Base-by-base conservation (phyloP, 2,888 invertebrate species). In the Caenorhabditis sp. region DNA sequence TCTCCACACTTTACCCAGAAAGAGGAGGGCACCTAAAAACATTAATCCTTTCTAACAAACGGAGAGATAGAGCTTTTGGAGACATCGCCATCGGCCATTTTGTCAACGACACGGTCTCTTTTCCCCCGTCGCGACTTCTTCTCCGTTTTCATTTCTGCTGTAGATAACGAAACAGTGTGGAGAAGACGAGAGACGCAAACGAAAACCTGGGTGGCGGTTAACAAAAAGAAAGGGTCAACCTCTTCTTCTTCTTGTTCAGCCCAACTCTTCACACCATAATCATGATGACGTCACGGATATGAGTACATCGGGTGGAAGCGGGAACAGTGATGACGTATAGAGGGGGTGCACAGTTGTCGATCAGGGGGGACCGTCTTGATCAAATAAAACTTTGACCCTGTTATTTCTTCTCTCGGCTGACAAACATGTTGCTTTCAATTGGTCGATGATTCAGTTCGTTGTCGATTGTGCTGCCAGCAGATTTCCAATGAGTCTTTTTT, bases 61-160 rank as follows among this genome's bases (percentile, higher is more conserved):
- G 41, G 31, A 31, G 26, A 10, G 38, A 22, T 8, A 66, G 66
- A 66, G 66, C 72, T 59, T 51, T 59, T 51, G 24, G 51, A 31
- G 54, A 49, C 66, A 41, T 58, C 80, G 72, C 66, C 72, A 66
- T 72, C 66, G 54, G 70, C 44, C 51, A 19, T 41, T 77, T 70
- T 77, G 77, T 77, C 77, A 77, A 77, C 77, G 77, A 77, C 77
- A 77, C 61, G 24, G 8, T 31, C 47, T 22, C 31, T 49, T 74
- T 44, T 54, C 74, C n/a, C n/a, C 74, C 63, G 47, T 59, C 41
- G 74, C 61, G 49, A 35, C 66, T 49, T 66, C 66, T 66, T 66
- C 49, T 66, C 35, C 47, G 19, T 66, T 64, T 66, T 66, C 54
- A 54, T 70, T 70, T 38, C 22, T 24, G 12, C 47, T 47, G 59